Evolutionary conservation across 2,888 invertebrate species (phyloP).

Genomic region (Linnaemya vulpina): DNA sequence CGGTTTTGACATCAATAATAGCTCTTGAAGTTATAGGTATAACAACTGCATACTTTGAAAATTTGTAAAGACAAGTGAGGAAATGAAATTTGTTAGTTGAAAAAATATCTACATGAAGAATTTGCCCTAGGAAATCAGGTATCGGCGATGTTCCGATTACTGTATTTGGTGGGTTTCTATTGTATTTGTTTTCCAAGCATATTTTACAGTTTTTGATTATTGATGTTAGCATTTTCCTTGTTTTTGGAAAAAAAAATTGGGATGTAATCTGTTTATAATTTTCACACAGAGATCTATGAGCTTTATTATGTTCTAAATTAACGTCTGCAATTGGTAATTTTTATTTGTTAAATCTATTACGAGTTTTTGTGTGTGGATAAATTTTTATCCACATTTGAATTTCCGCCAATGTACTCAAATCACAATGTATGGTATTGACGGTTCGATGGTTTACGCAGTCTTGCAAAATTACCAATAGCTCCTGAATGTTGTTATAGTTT

Average conservation of each 20-base stretch:
- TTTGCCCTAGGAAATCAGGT: no score
- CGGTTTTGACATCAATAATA: slow-evolving; percentile 3
- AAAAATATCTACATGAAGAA: background rate
- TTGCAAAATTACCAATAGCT: no score
- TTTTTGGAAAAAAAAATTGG: slow-evolving; percentile 45
- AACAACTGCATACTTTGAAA: slow-evolving; percentile 5
- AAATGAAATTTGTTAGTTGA: slow-evolving; percentile 35
- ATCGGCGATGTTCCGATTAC: no score
- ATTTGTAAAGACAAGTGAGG: slow-evolving; percentile 48
- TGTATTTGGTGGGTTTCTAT: slow-evolving; percentile 1
- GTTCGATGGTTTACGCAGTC: background rate
- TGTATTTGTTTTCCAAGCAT: slow-evolving; percentile 54
- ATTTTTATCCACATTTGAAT: background rate
- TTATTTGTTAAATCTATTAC: background rate
- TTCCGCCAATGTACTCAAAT: slow-evolving; percentile 14
- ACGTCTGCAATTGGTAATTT: background rate
- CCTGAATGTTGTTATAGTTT: background rate
- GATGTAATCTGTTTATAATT: slow-evolving; percentile 2
- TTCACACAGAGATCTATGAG: slow-evolving; percentile 9
- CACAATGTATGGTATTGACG: slow-evolving; percentile 2
- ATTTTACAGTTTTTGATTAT: slow-evolving; percentile 53
- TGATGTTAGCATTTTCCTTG: slow-evolving; percentile 36
- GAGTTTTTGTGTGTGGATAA: slow-evolving; percentile 2
- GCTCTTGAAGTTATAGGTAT: background rate
- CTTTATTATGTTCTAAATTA: background rate